Base-by-base conservation (phyloP, 2,888 invertebrate genomes). In the Colletes collaris region DNA sequence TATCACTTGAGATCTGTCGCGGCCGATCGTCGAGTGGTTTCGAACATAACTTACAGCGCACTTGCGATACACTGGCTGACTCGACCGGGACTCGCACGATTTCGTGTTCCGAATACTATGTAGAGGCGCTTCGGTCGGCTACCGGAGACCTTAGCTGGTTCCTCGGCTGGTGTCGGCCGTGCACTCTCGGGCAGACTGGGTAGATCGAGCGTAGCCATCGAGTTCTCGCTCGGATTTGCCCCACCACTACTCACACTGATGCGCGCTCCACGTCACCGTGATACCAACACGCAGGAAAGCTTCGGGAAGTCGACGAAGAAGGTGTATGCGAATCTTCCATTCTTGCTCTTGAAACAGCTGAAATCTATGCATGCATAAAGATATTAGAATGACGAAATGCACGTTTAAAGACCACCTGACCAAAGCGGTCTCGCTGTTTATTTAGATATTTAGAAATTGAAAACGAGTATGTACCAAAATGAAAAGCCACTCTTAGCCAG, bases 121-220 rank as follows among this genome's bases (percentile, higher is more conserved):
- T 64, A 76, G 67, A 66, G 79, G 79, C 79, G 74, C 77, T 83
- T 68, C 77, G 50, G 68, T 86, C 82, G 82, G 71, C 50, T 11
- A 40, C 6, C 55, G 27, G 59, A 40, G 35, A 37, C 13, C 56
- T 49, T 68, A 68, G 76, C 80, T 75, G 64, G 71, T 71, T 77
- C 76, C 84, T 82, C 73, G 80, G 81, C 83, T 83, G 81, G 77
- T 81, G 80, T 84, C 82, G 79, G 72, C 81, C 81, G 82, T 60
- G 67, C 72, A 77, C 80, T 72, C 79, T 67, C 67, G 63, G 56
- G 62, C 66, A 59, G 62, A 68, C 72, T 76, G 58, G 68, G 52
- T 76, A 79, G 84, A 85, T 88, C 86, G 84, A 89, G 89, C 89
- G 88, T 86, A 86, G 85, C 27, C 27, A 27, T 27, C 27, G 27